A percentile compares a stretch with the other conserved stretches of the same genome.
Evolutionary conservation across 2,113 vertebrate genomes (phyloP).

Genomic region (Cricetomys ansorgei): DNA sequence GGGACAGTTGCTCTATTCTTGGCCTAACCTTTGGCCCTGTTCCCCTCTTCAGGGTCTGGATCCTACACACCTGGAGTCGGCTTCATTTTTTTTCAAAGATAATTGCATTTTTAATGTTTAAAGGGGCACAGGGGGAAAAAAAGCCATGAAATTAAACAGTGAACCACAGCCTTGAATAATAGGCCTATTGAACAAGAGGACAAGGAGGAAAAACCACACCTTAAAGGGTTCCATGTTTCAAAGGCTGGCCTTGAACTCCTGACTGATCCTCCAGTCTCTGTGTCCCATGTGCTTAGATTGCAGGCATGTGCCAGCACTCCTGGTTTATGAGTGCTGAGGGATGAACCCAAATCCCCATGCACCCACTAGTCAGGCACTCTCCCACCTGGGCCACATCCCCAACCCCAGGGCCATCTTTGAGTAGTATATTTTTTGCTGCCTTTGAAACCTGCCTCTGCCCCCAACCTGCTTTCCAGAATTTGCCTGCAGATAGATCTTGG

Average conservation of each 20-base stretch:
- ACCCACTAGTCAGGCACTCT: neutral
- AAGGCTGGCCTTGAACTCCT: neutral
- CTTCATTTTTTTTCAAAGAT: constrained; percentile 14
- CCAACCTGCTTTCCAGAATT: neutral
- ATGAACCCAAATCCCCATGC: too few relatives aligned
- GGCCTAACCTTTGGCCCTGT: neutral
- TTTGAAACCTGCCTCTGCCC: neutral
- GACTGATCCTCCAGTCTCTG: neutral
- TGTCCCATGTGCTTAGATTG: neutral
- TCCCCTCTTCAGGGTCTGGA: neutral
- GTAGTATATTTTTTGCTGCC: neutral
- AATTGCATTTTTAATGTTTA: neutral
- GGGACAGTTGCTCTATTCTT: neutral
- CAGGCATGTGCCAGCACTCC: neutral
- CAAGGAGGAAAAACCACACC: neutral
- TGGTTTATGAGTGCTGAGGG: neutral
- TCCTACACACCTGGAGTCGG: neutral
- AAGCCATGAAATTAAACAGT: neutral
- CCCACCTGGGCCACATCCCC: neutral
- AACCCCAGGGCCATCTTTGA: neutral
- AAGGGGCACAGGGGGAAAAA: neutral
- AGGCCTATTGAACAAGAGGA: neutral
- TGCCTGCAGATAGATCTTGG: neutral
- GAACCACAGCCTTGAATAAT: neutral
- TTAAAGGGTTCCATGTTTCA: neutral